A percentile compares a stretch with the other conserved stretches of the same genome.
Evolutionary conservation across 2,113 vertebrate species (phyloP).

Genomic region (Saccopteryx leptura): DNA sequence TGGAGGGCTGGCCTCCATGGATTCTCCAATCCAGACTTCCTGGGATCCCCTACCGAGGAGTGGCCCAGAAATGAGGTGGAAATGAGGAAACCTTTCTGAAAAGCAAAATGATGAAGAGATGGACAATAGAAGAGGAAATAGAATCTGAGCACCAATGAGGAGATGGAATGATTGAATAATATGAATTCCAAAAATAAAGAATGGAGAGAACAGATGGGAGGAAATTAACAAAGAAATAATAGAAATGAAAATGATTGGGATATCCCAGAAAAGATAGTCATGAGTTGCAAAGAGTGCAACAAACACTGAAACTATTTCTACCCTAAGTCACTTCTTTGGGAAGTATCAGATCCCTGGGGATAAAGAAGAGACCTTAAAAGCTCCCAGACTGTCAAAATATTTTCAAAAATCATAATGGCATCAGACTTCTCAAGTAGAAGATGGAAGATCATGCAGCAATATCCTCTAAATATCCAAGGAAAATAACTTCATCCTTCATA

Average conservation of each 20-base stretch:
- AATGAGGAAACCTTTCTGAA: neutral
- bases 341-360: conserved; percentile 21
- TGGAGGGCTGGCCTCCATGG: neutral
- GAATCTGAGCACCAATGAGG: neutral
- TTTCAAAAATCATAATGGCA: conserved; percentile 38
- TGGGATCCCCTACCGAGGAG: neutral
- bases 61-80: neutral
- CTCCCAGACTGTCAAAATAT: neutral
- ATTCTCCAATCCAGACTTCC: neutral
- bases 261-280: neutral
- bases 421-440: neutral
- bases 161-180: neutral
- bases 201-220: neutral
- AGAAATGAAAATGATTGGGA: neutral
- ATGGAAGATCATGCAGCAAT: neutral
- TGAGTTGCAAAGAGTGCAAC: conserved; percentile 12
- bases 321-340: neutral
- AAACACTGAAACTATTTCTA: conserved; percentile 50
- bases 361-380: conserved; percentile 9
- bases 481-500: neutral
- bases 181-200: conserved; percentile 33
- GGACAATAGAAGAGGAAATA: neutral
- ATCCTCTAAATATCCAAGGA: conserved; percentile 5
- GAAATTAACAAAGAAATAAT: conserved; percentile 24
- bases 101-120: neutral